These are phyloP conservation scores for Tympanuchus pallidicinctus DNA, from an alignment of 2,113 vertebrate species.

Conservation along the genomic window DNA sequence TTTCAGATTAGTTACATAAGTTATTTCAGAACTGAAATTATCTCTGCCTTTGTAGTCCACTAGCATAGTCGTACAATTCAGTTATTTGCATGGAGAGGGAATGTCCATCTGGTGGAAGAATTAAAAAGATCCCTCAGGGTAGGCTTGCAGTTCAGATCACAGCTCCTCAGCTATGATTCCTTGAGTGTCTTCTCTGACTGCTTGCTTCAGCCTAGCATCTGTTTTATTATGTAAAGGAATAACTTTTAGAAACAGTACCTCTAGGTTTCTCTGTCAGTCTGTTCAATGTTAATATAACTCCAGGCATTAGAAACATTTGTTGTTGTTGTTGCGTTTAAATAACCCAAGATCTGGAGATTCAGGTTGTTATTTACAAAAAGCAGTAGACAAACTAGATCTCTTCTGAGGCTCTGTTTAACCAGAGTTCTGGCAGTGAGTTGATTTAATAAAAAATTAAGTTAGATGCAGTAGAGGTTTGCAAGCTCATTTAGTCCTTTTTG, in stretches of 20 bases:
- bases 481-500: background rate
- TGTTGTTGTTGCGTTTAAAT: background rate
- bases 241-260: background rate
- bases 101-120: background rate
- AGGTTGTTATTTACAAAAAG: background rate
- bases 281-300: background rate
- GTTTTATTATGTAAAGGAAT: background rate
- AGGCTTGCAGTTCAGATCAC: background rate
- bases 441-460: background rate
- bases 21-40: background rate
- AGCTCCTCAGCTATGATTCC: background rate
- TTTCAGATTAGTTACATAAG: background rate
- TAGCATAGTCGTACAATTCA: background rate
- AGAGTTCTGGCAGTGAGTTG: background rate
- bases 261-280: background rate
- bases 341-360: background rate
- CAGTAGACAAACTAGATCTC: background rate
- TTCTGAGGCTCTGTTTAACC: background rate
- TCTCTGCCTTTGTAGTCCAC: background rate
- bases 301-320: background rate
- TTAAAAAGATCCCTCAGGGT: background rate
- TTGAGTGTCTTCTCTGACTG: background rate
- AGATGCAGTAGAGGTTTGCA: background rate
- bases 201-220: background rate
- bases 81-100: background rate